Evolutionary conservation across 2,797 vertebrate genomes (phyloP).

Genomic region (Nasua narica): DNA sequence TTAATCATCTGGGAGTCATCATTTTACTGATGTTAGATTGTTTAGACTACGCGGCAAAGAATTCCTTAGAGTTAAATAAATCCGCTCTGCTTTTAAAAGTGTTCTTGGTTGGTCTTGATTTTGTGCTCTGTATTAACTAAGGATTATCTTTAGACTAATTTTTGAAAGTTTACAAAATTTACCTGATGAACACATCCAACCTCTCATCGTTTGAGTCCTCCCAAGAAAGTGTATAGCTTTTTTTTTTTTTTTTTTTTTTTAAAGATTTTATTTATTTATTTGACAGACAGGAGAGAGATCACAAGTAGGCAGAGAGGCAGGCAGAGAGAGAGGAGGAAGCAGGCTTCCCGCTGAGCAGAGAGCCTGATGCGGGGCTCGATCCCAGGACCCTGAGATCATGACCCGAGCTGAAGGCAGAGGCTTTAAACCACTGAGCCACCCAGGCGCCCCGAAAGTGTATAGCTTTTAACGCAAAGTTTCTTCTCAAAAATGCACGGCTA

Average conservation of each 20-base stretch:
- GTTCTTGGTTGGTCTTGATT: neutral
- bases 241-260: too few relatives aligned
- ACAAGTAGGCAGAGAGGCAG: too few relatives aligned
- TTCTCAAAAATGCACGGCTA: neutral
- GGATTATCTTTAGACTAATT: neutral
- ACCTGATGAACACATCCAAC: neutral
- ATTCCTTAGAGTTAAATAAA: neutral
- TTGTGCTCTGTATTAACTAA: neutral
- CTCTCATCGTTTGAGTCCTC: neutral
- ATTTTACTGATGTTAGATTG: neutral
- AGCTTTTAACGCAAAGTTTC: neutral
- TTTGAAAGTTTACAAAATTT: neutral
- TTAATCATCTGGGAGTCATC: neutral
- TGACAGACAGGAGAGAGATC: too few relatives aligned
- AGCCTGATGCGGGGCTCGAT: too few relatives aligned
- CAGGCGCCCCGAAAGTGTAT: too few relatives aligned
- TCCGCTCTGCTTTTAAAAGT: neutral
- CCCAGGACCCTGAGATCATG: too few relatives aligned
- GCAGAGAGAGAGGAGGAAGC: too few relatives aligned
- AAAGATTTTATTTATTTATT: too few relatives aligned
- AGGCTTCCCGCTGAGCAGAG: too few relatives aligned
- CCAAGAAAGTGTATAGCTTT: neutral
- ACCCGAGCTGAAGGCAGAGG: too few relatives aligned
- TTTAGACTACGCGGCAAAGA: neutral
- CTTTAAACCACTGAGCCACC: too few relatives aligned